Base-by-base conservation (phyloP, 2,113 vertebrate species). In the Hypocryptadius cinnamomeus region DNA sequence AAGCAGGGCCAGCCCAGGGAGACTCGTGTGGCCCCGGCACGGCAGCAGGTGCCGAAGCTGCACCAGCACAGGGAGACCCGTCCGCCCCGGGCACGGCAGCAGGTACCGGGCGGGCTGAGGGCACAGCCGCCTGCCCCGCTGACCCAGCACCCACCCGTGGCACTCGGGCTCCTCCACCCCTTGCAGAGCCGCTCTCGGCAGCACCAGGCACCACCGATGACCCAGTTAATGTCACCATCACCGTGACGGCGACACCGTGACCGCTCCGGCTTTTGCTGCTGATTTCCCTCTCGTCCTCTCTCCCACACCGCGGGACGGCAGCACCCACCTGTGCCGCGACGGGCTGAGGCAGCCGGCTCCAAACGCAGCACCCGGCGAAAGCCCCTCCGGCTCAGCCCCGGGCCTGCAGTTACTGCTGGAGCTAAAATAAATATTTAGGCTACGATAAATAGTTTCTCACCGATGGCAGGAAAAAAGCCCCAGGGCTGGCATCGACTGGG, bases 21-120 rank as follows among this genome's bases (percentile, higher is more conserved):
- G 48, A 71, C 11, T 9, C 1, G 0, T 5, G 30, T 7, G 59
- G 4, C 8, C 27, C 53, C 3, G 0, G 73, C n/a, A 2, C 59
- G 4, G 65, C 60, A 9, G 39, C 33, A 13, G 37, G 13, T 3
- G 20, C 56, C 11, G 70, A 25, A 40, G 33, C 64, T 12, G 57
- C 23, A 3, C 3, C 51, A 0, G 83, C 79, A 9, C 25, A 31
- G 2, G 31, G 10, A 69, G 74, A 45, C 0, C 0, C 2, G 0
- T 2, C 16, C 5, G 72, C 2, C 6, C 35, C 54, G 3, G 0
- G 73, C 40, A 1, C 50, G 2, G 65, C 59, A 8, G 50, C 50
- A 40, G 70, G 50, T n/a, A 48, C 51, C 2, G 39, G 47, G 37
- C 1, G 4, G 76, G 28, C 22, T 1, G 3, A 5, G 56, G 6